Evolutionary conservation across 2,797 vertebrate species (phyloP), one percentile per base, ranked within the genome.

Genomic region (Lithobates sylvaticus): DNA sequence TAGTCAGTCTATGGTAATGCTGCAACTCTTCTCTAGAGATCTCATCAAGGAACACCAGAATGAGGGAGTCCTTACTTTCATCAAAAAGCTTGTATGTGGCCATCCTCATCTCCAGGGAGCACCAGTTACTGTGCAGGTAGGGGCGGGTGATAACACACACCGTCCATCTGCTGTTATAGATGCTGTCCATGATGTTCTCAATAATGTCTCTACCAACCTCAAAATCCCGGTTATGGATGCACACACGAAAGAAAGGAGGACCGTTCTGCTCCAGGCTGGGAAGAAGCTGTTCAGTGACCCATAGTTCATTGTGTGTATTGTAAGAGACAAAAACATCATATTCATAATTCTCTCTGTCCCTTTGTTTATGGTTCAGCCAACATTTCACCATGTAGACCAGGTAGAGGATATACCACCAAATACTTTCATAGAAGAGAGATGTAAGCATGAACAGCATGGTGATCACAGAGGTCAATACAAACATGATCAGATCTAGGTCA

Each of bases 251-350:
- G 65, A 80, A 80, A 21, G 76, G 79, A 21, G 87, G 79, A 13
- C 80, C 76, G 3, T 34, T 68, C 10, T 85, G 50, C 18, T 90
- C 88, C 68, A 90, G 27, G 9, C 71, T 71, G 16, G 84, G 87
- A 78, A 89, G 81, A 34, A 88, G 39, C 42, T 88, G 18, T 36
- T 75, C 61, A n/a, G 81, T 74, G 16, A 89, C 88, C 85, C 83
- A 90, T 8, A 36, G 78, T 23, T 90, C 84, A 36, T 89, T 65
- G 1, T 64, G 44, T 23, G 64, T 70, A 44, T 88, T 88, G 47
- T 89, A 89, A 27, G 89, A 89, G n/a, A 89, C 83, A 79, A 89
- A 89, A 8, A 78, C 89, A 68, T 86, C 85, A 78, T 77, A 86
- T 26, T 86, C n/a, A 65, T 86, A 82, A 29, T 78, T 39, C 2